Evolutionary conservation across 2,888 invertebrate species (phyloP).

Genomic region (Myathropa florea): DNA sequence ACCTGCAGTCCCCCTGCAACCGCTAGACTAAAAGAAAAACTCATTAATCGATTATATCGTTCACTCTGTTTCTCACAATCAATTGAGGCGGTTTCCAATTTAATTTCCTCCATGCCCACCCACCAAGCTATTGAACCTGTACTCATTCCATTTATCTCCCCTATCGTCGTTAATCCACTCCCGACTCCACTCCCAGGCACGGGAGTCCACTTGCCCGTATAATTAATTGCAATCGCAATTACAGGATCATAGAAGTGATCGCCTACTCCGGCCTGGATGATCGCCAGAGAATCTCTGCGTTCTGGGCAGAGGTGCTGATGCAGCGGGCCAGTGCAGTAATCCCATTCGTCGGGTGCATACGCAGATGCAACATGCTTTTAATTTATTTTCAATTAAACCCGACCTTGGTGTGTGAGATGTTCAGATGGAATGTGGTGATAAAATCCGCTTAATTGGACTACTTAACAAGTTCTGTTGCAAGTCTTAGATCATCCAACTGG

Average conservation of each 20-base stretch:
- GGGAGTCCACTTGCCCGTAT: neutral
- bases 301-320: too few species aligned
- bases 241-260: conserved; percentile 2
- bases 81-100: neutral
- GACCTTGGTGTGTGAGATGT: conserved; percentile 34
- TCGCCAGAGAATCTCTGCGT: too few species aligned
- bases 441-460: conserved; percentile 14
- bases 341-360: neutral
- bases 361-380: conserved; percentile 1
- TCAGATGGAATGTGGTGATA: conserved; percentile 11
- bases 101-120: neutral
- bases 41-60: neutral
- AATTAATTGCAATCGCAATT: conserved; percentile 15
- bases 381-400: conserved; percentile 55
- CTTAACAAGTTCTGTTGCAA: neutral
- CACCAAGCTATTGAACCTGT: neutral
- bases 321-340: neutral
- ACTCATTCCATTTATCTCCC: neutral
- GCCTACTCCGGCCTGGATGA: neutral
- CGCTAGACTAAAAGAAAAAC: neutral
- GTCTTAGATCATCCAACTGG: too few species aligned
- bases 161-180: neutral
- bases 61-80: neutral
- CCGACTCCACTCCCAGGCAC: neutral
- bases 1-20: neutral